These are phyloP conservation scores for Sylvilagus floridanus DNA, from an alignment of 2,797 vertebrate species.

Conservation along the genomic window DNA sequence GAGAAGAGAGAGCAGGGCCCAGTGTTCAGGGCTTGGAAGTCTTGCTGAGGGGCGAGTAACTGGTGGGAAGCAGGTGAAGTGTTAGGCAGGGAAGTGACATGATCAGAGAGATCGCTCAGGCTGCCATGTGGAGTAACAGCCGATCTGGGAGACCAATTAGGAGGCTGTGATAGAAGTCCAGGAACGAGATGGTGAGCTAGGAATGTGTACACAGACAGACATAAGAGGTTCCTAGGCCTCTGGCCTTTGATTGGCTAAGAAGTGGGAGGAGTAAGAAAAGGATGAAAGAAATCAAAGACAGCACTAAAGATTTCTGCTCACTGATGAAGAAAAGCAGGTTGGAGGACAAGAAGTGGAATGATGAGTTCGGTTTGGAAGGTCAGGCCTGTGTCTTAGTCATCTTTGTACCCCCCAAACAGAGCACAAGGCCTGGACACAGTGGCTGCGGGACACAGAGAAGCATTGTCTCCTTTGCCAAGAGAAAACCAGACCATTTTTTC, in stretches of 20 bases:
- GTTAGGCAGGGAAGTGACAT: not conserved
- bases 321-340: not conserved
- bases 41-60: not conserved
- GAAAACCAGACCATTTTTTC: slow-evolving; percentile 7
- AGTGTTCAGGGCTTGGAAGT: not conserved
- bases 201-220: not conserved
- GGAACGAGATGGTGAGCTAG: not conserved
- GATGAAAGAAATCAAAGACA: not conserved
- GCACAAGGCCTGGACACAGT: not conserved
- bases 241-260: not conserved
- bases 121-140: not conserved
- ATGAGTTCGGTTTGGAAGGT: not conserved
- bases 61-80: not conserved
- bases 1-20: not conserved
- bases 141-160: not conserved
- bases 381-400: not conserved
- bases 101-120: not conserved
- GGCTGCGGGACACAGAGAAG: not conserved
- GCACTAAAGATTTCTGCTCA: not conserved
- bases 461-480: not conserved
- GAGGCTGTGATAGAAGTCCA: not conserved
- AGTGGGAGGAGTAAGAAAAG: not conserved
- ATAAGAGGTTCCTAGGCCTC: not conserved
- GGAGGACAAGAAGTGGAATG: not conserved
- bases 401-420: not conserved